Base-by-base conservation (phyloP, 2,797 vertebrate genomes). In the Schizothorax lantsangensis region DNA sequence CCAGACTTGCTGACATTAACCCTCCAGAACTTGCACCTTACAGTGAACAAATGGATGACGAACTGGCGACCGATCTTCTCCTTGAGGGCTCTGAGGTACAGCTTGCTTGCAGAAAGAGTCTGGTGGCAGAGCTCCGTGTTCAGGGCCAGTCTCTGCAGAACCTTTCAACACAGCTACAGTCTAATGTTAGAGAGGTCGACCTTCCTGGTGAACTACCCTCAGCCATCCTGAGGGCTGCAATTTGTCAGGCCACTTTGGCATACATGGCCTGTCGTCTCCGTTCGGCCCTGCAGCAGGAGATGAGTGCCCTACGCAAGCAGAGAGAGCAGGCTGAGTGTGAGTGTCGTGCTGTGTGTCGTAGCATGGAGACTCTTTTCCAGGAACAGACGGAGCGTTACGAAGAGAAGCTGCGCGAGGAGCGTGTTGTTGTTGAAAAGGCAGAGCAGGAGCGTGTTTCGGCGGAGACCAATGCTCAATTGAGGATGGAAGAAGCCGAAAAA, bases 241-340 rank as follows among this genome's bases (percentile, higher is more conserved):
- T 97, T 11, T 92, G 96, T 86, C 96, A 97, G 90, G 97, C 95
- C 59, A 97, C 96, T 90, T 89, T 97, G 78, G 97, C 96, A 84
- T 99, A 98, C 0, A 84, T 97, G 0, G 94, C 95, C 14, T 96
- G 96, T 89, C 96, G 94, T 88, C 90, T 97, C 33, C 92, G 91
- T 2, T 85, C 95, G 12, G 95, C 96, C 89, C 93, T 95, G 2
- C 95, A 97, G 71, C 95, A 92, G 52, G 94, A 96, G 89, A 84
- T 95, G 84, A 92, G 88, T 40, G 89, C 52, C 43, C 74, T 87
- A 33, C 57, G 79, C 69, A 84, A 79, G 43, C 83, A 86, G 54
- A 93, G 95, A 4, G 95, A 97, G 69, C 94, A 93, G 79, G 95
- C 96, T 84, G 86, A 95, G 84, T 93, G 90, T 26, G 92, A 94